Conservation (phyloP, 2,113 vertebrate genomes). For the Oryctolagus cuniculus region mOryCun1.1 NC_091434.1:64637501-64638000, state of each 20-base stretch:
- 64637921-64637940: background rate
- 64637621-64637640: background rate
- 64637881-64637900: background rate
- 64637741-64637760: background rate
- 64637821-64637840: background rate
- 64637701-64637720: background rate
- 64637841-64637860: background rate
- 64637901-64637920: background rate
- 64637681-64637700: background rate
- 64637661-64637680: background rate
- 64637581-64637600: background rate
- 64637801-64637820: slow-evolving; percentile 19
- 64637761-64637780: background rate
- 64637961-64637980: background rate
- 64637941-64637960: background rate
- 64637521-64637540: background rate
- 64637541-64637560: background rate
- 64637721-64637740: background rate
- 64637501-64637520: background rate
- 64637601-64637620: background rate
- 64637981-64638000: background rate
- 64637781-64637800: background rate
- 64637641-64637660: background rate
- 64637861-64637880: background rate
- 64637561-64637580: background rate